Evolutionary conservation across 2,113 vertebrate genomes (phyloP).

Genomic region (Rhineura floridana): DNA sequence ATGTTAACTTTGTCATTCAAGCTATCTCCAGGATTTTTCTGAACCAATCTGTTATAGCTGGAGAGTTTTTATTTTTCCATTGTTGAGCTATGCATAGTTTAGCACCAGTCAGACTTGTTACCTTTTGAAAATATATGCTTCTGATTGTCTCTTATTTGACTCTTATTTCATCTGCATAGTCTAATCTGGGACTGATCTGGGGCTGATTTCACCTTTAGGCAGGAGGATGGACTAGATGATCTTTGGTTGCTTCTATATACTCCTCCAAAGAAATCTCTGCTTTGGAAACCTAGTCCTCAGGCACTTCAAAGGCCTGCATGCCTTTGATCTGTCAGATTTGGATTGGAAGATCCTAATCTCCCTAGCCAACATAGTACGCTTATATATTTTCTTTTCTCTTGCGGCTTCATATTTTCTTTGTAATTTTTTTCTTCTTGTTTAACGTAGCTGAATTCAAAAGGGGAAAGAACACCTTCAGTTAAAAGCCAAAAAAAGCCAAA

Average conservation of each 20-base stretch:
- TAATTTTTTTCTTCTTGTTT: conserved; percentile 3
- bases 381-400: conserved; percentile 29
- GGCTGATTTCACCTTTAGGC: not conserved
- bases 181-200: accelerated
- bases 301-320: not conserved
- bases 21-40: too few species aligned
- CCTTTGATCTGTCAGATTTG: conserved; percentile 10
- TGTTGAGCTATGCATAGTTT: too few species aligned
- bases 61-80: too few species aligned
- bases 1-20: too few species aligned
- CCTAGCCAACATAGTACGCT: conserved; percentile 7
- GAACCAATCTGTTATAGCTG: too few species aligned
- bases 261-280: not conserved
- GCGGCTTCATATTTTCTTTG: not conserved
- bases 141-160: too few species aligned
- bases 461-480: conserved; percentile 1
- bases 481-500: not conserved
- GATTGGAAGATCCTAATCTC: conserved; percentile 12
- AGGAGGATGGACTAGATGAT: not conserved
- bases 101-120: too few species aligned
- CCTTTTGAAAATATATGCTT: too few species aligned
- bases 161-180: not conserved
- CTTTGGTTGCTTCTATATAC: not conserved
- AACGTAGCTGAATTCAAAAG: conserved; percentile 9
- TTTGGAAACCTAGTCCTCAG: not conserved